Conservation (phyloP, 1,140 invertebrate species). For the Melitaea cinxia region DNA sequence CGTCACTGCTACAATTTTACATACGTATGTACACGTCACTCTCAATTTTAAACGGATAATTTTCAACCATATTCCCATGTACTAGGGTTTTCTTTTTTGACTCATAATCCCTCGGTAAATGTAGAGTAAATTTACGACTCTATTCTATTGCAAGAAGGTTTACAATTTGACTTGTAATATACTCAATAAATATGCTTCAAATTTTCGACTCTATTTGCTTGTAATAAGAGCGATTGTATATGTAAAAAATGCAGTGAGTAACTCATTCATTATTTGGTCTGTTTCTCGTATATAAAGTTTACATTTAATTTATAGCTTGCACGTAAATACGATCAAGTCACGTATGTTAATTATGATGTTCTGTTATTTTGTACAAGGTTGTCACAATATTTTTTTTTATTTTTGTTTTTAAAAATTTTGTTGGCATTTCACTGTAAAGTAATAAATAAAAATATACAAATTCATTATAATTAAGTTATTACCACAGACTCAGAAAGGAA, state of each 20-base stretch:
- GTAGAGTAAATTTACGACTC: no score
- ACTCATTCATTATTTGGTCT: constrained; percentile 7
- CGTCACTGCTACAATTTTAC: constrained; percentile 12
- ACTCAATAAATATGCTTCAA: no score
- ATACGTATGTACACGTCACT: constrained; percentile 24
- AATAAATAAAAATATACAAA: no score
- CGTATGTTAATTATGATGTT: neutral
- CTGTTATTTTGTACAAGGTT: neutral
- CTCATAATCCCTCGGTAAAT: no score
- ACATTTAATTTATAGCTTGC: constrained; percentile 1
- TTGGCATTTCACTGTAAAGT: no score
- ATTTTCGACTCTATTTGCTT: neutral
- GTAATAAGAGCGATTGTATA: constrained; percentile 4
- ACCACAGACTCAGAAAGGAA: no score
- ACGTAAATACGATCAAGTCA: neutral
- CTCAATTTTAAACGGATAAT: neutral
- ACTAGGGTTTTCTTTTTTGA: no score
- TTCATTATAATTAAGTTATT: no score
- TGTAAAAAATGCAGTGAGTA: neutral
- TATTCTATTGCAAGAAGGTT: neutral
- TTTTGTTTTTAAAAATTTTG: no score
- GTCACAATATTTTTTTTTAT: neutral
- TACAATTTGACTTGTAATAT: no score
- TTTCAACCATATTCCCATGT: neutral
- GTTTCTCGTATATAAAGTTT: neutral